These are phyloP conservation scores for Falco novaeseelandiae DNA, from an alignment of 2,797 vertebrate genomes.

Conservation along the genomic window DNA sequence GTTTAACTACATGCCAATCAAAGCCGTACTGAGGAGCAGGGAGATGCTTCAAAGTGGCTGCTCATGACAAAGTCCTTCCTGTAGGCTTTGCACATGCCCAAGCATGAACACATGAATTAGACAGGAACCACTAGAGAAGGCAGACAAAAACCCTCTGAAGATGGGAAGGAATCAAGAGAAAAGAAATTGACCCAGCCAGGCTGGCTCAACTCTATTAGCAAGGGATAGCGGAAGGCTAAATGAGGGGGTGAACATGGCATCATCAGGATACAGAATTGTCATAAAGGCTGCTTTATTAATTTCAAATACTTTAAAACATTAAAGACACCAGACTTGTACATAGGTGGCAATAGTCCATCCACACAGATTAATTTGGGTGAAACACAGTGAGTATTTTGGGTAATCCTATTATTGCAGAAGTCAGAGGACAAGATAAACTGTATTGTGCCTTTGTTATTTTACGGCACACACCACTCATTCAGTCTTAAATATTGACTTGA, in stretches of 20 bases:
- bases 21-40: background rate
- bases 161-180: background rate
- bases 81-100: background rate
- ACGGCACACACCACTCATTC: background rate
- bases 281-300: background rate
- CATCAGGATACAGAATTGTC: background rate
- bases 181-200: background rate
- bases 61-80: background rate
- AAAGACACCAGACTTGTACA: background rate
- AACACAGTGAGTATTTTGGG: background rate
- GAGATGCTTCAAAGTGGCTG: background rate
- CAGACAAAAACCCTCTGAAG: background rate
- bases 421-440: background rate
- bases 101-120: background rate
- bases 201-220: background rate
- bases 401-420: background rate
- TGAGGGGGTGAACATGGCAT: rapidly evolving
- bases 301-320: background rate
- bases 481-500: background rate
- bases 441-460: background rate
- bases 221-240: background rate
- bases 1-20: background rate
- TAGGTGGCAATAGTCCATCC: background rate
- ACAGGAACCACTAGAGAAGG: background rate
- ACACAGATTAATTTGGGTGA: background rate